Conservation (phyloP, 2,888 invertebrate genomes). For the Epistrophe grossulariae region DNA sequence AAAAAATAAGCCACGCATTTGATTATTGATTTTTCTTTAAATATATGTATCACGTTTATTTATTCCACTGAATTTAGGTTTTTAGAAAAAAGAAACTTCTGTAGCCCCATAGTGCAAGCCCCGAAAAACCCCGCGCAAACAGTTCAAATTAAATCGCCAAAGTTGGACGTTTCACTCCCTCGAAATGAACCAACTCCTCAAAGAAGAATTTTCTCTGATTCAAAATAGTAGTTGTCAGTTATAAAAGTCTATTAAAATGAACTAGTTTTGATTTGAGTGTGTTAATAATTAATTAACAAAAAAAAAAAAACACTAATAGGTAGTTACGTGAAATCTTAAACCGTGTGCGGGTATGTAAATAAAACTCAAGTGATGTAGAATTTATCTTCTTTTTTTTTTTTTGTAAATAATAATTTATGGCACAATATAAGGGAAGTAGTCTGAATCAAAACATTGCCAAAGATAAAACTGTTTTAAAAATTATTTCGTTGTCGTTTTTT, state of each 20-base stretch:
- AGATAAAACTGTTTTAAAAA: slow-evolving; percentile 12
- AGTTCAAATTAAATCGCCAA: slow-evolving; percentile 9
- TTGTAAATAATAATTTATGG: slow-evolving; percentile 15
- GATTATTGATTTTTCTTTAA: slow-evolving; percentile 18
- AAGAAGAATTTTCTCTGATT: background rate
- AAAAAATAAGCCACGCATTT: slow-evolving; percentile 3
- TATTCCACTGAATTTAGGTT: background rate
- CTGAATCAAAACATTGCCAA: slow-evolving; percentile 8
- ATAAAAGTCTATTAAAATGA: background rate
- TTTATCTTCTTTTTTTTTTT: slow-evolving; percentile 11
- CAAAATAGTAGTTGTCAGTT: background rate
- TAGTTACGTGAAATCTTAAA: background rate
- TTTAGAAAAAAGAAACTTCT: background rate
- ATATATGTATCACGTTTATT: slow-evolving; percentile 19
- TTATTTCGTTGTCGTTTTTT: slow-evolving; percentile 2
- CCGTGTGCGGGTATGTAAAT: background rate
- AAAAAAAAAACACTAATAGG: background rate
- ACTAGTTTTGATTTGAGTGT: background rate
- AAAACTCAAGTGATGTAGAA: slow-evolving; percentile 24
- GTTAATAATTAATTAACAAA: background rate
- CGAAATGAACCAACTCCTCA: background rate
- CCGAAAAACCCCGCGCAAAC: background rate
- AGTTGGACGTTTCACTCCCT: background rate
- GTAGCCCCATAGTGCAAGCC: background rate
- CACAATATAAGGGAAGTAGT: background rate